Base-by-base conservation (phyloP, 2,888 invertebrate genomes). In the Watsonalla binaria region DNA sequence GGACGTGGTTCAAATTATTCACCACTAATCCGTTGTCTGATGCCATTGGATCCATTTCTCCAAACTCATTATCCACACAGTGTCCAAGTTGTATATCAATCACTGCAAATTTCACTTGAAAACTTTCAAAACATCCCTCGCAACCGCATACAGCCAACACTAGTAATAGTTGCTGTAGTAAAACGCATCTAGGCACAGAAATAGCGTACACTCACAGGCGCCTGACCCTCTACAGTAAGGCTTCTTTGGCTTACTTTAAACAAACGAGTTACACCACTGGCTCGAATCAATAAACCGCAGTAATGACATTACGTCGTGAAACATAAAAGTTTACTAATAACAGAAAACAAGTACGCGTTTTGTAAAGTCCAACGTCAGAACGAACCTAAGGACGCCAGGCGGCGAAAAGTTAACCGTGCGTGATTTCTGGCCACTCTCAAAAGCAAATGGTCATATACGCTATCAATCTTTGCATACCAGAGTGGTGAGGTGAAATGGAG, bases 381-480 rank as follows among this genome's bases (percentile, higher is more conserved):
- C 78, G 83, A 69, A 76, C 78, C 76, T 82, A 83, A 88, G 87
- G 89, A 90, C 89, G 90, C 88, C 84, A 86, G 86, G 84, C 84
- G 80, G 88, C 88, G 87, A 89, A 90, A 90, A 87, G 74, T 87
- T 84, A 86, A 83, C 85, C 85, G 90, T 82, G 87, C 90, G 90
- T 90, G 90, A 90, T 90, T 90, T 90, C 90, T 86, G 77, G 78
- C 80, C 83, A 85, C 84, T 85, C 85, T 87, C 86, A 87, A 86
- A 89, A 88, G 84, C 90, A 83, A 90, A 90, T 90, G 89, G 90
- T 88, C 90, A 82, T 89, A 90, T 86, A 90, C 84, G 85, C 90
- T 90, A 90, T 90, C 90, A 90, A 89, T 90, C 90, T 90, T 90
- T 90, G 90, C 90, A 90, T 90, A 90, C 90, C 90, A 90, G 88